Percentiles rank a stretch among this genome's conserved stretches.
phyloP scores from a whole-genome alignment of 2,888 invertebrate genomes.

The Acanthoscelides obtectus region DNA sequence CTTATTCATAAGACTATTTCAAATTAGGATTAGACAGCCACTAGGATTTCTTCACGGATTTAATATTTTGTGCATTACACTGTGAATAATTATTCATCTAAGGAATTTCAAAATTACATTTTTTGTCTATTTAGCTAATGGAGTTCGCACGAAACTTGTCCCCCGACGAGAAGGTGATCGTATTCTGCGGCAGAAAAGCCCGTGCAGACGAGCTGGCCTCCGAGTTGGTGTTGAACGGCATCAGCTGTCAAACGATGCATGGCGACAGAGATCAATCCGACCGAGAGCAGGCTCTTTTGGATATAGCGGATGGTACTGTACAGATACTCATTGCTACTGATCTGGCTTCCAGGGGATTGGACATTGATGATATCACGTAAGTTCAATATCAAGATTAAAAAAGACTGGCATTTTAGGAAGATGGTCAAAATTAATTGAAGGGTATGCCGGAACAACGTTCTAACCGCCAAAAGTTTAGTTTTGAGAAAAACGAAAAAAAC shows the following conservation, averaged over 20 bases:
- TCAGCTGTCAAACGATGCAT: slow-evolving; percentile 77
- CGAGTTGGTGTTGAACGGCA: slow-evolving; percentile 66
- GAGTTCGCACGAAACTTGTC: slow-evolving; percentile 68
- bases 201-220: slow-evolving; percentile 79
- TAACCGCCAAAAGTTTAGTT: too few relatives aligned
- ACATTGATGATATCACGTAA: slow-evolving; percentile 80
- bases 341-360: slow-evolving; percentile 90
- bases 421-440: too few relatives aligned
- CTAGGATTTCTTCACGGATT: too few relatives aligned
- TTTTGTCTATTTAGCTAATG: slow-evolving; percentile 50
- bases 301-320: slow-evolving; percentile 74
- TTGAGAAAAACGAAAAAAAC: too few relatives aligned
- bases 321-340: slow-evolving; percentile 90
- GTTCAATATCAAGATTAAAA: slow-evolving; percentile 25
- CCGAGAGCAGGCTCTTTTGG: slow-evolving; percentile 76
- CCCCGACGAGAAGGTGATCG: slow-evolving; percentile 76
- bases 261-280: slow-evolving; percentile 78
- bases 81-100: too few relatives aligned
- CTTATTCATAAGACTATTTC: too few relatives aligned
- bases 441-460: too few relatives aligned
- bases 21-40: too few relatives aligned
- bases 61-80: too few relatives aligned
- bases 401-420: too few relatives aligned
- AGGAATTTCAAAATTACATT: too few relatives aligned
- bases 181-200: slow-evolving; percentile 86